A percentile compares a stretch with the other conserved stretches of the same genome.
phyloP scores from a whole-genome alignment of 2,113 vertebrate genomes.

The Hiodon tergisus region DNA sequence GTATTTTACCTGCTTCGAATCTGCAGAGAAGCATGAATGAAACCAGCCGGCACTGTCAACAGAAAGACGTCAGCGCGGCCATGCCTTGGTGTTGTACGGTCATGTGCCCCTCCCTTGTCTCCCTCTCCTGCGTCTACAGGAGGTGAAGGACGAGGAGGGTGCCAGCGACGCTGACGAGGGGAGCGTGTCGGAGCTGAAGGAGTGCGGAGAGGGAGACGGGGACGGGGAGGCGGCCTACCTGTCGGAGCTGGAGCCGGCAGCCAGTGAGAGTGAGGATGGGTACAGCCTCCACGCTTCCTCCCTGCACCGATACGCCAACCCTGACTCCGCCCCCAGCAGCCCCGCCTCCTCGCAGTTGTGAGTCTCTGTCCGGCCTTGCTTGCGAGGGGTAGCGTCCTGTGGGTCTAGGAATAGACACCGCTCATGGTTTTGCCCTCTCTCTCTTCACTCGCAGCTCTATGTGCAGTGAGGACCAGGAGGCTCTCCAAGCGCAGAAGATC shows the following conservation, averaged over 20 bases:
- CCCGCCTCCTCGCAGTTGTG: constrained; percentile 98
- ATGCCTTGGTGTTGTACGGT: neutral
- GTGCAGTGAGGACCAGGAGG: constrained; percentile 97
- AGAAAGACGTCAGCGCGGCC: too few relatives aligned
- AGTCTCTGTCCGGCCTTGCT: constrained; percentile 43
- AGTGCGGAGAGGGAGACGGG: constrained; percentile 70
- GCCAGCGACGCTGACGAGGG: constrained; percentile 82
- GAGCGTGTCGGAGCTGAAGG: constrained; percentile 87
- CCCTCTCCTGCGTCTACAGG: constrained; percentile 57
- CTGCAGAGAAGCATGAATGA: neutral
- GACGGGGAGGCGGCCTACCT: constrained; percentile 86
- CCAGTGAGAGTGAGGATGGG: constrained; percentile 96
- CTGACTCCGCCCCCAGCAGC: constrained; percentile 96
- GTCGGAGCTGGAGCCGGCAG: constrained; percentile 89
- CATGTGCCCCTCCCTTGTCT: neutral
- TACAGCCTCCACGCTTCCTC: constrained; percentile 86
- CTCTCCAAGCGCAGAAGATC: constrained; percentile 97
- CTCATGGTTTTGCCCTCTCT: neutral
- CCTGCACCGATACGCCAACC: constrained; percentile 81
- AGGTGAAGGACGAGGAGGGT: constrained; percentile 89
- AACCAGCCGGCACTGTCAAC: neutral
- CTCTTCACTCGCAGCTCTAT: constrained; percentile 71
- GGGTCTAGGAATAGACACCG: neutral
- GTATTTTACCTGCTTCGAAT: constrained; percentile 47
- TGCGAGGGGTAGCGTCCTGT: neutral